Evolutionary conservation across 2,888 invertebrate genomes (phyloP).

Genomic region (Xestobium rufovillosum): DNA sequence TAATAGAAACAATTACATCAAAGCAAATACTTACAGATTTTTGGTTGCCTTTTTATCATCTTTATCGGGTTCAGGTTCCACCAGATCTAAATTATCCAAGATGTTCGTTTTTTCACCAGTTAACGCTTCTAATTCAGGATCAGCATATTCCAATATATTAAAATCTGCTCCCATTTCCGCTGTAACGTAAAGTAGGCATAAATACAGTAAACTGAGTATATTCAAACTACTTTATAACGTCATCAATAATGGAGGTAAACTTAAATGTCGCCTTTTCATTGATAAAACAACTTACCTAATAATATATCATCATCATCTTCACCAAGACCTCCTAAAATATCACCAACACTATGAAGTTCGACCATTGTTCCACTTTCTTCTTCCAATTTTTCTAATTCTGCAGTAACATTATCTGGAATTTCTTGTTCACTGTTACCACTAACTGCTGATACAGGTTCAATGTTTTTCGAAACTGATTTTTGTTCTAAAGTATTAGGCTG

Average conservation of each 20-base stretch:
- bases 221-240: no score
- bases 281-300: conserved; percentile 54
- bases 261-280: no score
- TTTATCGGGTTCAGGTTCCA: conserved; percentile 66
- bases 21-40: neutral
- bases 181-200: conserved; percentile 31
- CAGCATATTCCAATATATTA: conserved; percentile 91
- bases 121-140: conserved; percentile 81
- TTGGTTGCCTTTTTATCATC: conserved; percentile 49
- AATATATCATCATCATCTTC: conserved; percentile 82
- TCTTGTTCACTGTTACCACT: conserved; percentile 46
- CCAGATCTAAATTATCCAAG: conserved; percentile 75
- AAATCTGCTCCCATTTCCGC: conserved; percentile 93
- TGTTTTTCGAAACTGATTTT: conserved; percentile 5
- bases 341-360: conserved; percentile 62
- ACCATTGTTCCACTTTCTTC: conserved; percentile 54
- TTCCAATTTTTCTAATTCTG: conserved; percentile 61
- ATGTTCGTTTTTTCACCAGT: conserved; percentile 78
- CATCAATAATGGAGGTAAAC: no score
- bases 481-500: conserved; percentile 12
- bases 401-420: conserved; percentile 60
- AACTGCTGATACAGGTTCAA: neutral
- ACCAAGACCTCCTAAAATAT: conserved; percentile 73
- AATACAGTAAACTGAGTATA: neutral
- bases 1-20: no score